These are phyloP conservation scores for Iselma pallidipennis DNA, from an alignment of 2,888 invertebrate genomes.

Conservation along the genomic window DNA sequence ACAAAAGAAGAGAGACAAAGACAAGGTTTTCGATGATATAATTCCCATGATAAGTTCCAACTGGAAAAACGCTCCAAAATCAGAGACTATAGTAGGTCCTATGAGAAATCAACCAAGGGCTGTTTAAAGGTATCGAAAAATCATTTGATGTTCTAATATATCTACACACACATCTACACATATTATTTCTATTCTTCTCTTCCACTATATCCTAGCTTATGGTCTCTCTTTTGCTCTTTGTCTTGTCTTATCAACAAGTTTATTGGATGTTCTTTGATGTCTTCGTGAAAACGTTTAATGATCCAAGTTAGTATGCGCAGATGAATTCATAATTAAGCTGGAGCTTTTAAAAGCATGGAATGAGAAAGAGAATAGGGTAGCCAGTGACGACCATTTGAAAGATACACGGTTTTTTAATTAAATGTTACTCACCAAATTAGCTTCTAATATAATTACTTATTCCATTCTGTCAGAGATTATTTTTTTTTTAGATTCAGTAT, in stretches of 20 bases:
- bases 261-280: constrained; percentile 13
- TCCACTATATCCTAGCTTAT: background rate
- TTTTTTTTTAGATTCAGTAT: background rate
- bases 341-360: constrained; percentile 10
- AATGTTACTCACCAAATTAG: constrained; percentile 1
- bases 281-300: constrained; percentile 9
- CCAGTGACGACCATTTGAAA: background rate
- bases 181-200: no score
- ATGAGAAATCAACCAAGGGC: background rate
- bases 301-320: constrained; percentile 6
- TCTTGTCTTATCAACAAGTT: constrained; percentile 1
- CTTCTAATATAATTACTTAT: constrained; percentile 7
- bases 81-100: background rate
- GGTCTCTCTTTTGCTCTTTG: background rate
- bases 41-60: no score
- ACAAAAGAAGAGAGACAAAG: no score
- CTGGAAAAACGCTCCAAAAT: no score
- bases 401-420: constrained; percentile 18
- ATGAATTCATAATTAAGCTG: constrained; percentile 18
- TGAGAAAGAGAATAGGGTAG: background rate
- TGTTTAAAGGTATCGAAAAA: background rate
- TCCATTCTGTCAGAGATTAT: background rate
- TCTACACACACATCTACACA: background rate
- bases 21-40: no score
- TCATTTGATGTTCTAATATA: background rate